Evolutionary conservation across 2,888 invertebrate genomes (phyloP).

Genomic region (Lypha dubia): DNA sequence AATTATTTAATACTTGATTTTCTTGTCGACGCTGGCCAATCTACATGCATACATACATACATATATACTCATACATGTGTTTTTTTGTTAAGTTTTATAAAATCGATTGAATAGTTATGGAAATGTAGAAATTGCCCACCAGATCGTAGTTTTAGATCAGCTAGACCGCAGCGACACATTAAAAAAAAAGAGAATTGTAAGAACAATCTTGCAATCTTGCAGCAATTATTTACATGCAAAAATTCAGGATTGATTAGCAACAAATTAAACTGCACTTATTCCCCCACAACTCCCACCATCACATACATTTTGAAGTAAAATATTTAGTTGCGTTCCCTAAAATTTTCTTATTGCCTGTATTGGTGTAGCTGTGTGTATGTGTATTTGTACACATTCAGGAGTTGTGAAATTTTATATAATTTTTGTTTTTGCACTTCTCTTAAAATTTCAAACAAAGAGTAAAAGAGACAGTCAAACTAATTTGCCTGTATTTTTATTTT

Average conservation of each 20-base stretch:
- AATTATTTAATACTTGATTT: too few species aligned
- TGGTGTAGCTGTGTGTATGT: constrained; percentile 4
- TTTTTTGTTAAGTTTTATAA: too few species aligned
- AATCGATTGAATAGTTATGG: too few species aligned
- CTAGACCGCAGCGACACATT: background rate
- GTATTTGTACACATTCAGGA: constrained; percentile 34
- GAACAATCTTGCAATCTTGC: background rate
- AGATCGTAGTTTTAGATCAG: too few species aligned
- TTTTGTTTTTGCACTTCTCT: background rate
- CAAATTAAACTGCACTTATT: constrained; percentile 19
- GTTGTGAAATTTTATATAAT: constrained; percentile 29
- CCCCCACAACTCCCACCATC: too few species aligned
- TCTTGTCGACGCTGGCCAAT: too few species aligned
- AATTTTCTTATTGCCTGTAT: background rate
- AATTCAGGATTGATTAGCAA: constrained; percentile 5
- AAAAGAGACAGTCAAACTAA: constrained; percentile 45
- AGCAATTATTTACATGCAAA: constrained; percentile 21
- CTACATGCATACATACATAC: too few species aligned
- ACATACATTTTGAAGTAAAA: constrained; percentile 42
- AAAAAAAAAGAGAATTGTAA: background rate
- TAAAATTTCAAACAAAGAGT: constrained; percentile 8
- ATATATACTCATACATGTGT: too few species aligned
- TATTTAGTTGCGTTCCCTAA: constrained; percentile 30
- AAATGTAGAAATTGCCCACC: too few species aligned
- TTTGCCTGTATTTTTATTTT: constrained; percentile 44